Evolutionary conservation across 2,113 vertebrate genomes (phyloP).

Genomic region (Trematomus loennbergii): DNA sequence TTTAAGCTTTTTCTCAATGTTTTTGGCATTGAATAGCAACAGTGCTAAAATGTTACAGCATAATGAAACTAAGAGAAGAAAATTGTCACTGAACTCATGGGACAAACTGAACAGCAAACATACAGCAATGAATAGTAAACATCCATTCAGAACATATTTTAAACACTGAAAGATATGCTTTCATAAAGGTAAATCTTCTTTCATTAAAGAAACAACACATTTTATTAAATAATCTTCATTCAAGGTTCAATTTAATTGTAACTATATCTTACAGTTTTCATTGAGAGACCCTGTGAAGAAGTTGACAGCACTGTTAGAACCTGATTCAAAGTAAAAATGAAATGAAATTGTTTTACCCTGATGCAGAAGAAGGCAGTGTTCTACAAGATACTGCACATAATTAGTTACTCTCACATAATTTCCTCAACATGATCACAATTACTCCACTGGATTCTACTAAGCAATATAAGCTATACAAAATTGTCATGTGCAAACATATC

Average conservation of each 20-base stretch:
- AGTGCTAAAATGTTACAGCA: conserved; percentile 2
- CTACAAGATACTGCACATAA: too few species aligned
- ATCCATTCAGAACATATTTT: conserved; percentile 2
- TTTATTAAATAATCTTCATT: not conserved
- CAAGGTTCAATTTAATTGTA: not conserved
- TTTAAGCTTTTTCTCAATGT: not conserved
- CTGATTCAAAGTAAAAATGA: not conserved
- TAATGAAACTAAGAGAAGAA: conserved; percentile 13
- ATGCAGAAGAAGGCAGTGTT: not conserved
- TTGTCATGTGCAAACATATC: too few species aligned
- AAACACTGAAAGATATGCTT: not conserved
- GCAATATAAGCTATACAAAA: too few species aligned
- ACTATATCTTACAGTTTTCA: not conserved
- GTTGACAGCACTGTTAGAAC: not conserved
- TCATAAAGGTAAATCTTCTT: not conserved
- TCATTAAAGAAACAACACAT: not conserved
- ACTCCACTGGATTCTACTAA: too few species aligned
- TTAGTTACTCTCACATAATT: too few species aligned
- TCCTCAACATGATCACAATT: too few species aligned
- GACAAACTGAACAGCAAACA: conserved; percentile 7
- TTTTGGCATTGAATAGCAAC: conserved; percentile 6
- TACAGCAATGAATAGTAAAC: conserved; percentile 11
- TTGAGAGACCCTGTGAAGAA: not conserved
- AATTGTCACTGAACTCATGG: conserved; percentile 1
- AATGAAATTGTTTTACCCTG: not conserved